phyloP scores from a whole-genome alignment of 1,140 invertebrate genomes.

The Lamellibrachia luymesi region DNA sequence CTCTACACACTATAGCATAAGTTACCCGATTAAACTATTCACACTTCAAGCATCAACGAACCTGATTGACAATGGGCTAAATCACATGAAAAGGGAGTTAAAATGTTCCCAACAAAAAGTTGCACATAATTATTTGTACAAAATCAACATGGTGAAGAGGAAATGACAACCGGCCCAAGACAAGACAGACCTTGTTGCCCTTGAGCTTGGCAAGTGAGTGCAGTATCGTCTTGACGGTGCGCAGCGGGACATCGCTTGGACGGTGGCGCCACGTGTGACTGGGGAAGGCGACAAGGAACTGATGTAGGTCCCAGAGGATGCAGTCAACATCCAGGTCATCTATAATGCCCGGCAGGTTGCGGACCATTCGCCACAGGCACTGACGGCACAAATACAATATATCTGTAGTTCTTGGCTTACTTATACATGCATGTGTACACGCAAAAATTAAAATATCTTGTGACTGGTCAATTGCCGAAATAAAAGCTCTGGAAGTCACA shows the following conservation, averaged over 20 bases:
- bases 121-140: conserved; percentile 17
- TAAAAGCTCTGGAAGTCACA: too few relatives aligned
- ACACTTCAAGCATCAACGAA: too few relatives aligned
- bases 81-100: not conserved
- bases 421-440: too few relatives aligned
- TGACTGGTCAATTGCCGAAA: too few relatives aligned
- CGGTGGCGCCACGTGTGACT: conserved; percentile 75
- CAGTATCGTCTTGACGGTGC: conserved; percentile 88
- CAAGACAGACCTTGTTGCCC: conserved; percentile 52
- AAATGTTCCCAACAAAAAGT: not conserved
- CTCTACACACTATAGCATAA: too few relatives aligned
- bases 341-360: conserved; percentile 73
- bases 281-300: conserved; percentile 82
- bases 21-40: too few relatives aligned
- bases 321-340: conserved; percentile 76
- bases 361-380: conserved; percentile 83
- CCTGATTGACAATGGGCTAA: conserved; percentile 15
- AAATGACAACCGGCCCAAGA: not conserved
- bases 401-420: not conserved
- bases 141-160: conserved; percentile 13
- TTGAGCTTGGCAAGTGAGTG: conserved; percentile 71
- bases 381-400: conserved; percentile 28
- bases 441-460: too few relatives aligned
- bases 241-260: conserved; percentile 73
- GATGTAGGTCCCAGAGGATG: conserved; percentile 79